Base-by-base conservation (phyloP, 2,888 invertebrate genomes). In the Sphinx pinastri region DNA sequence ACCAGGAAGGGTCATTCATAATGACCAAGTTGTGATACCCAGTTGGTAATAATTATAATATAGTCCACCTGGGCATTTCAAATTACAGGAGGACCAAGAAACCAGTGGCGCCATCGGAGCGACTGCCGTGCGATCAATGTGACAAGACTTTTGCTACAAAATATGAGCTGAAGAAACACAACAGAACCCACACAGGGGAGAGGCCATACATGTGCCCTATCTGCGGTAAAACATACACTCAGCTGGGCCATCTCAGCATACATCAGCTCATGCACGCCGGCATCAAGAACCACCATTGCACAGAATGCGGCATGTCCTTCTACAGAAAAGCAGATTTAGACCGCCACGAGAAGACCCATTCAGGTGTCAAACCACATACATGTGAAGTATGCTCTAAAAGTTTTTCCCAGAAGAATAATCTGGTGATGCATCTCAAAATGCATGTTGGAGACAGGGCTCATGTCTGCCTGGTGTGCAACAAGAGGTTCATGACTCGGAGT, bases 191-290 rank as follows among this genome's bases (percentile, higher is more conserved):
- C 73, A 87, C 89, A 0, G 91, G 91, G 0, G 92, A 92, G 67
- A 74, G 93, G 0, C 93, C 93, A 0, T 93, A 91, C 72, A 91
- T 93, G 91, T 93, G 93, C 31, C 86, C 89, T 0, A 80, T 83
- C 0, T 93, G 93, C n/a, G 93, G 93, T 0, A 92, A 92, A 71
- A 92, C 92, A 0, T 93, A 92, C 76, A 91, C 90, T 0, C 93
- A 93, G 55, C 80, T 87, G 0, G 93, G 93, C 0, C 93, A 93
- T 51, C 70, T 93, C 0, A 88, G 87, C 13, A 91, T 88, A 71
- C 93, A 93, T 69, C 84, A 87, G 8, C 68, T 91, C 0, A 87
- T 87, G 0, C 92, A 92, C 47, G 81, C 85, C 72, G 92, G 84
- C 11, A 84, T 88, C 31, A 92, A 89, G 70, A 90, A 90, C 71